A percentile compares a stretch with the other conserved stretches of the same genome.
Conservation (phyloP, 2,113 vertebrate species). For the Chelonoidis abingdonii region DNA sequence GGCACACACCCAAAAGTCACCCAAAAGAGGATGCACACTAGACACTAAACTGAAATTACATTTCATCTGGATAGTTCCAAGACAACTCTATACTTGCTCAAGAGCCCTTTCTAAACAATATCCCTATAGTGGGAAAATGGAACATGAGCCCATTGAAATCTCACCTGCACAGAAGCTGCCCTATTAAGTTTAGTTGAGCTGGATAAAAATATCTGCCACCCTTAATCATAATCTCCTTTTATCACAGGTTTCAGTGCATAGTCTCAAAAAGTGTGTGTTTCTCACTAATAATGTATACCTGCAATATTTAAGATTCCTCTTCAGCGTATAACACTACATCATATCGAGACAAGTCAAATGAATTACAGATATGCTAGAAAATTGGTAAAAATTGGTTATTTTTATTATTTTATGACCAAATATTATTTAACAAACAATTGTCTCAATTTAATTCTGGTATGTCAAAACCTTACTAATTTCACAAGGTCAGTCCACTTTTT, state of each 20-base stretch:
- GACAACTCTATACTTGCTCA: background rate
- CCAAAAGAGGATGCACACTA: background rate
- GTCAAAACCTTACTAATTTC: background rate
- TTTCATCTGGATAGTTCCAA: background rate
- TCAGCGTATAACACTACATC: background rate
- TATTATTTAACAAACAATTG: background rate
- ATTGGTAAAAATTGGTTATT: background rate
- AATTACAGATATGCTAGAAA: background rate
- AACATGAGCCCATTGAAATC: background rate
- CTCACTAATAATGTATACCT: too few relatives aligned
- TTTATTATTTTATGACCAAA: background rate
- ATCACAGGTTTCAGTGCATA: background rate
- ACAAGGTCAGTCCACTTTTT: background rate
- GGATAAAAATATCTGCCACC: background rate
- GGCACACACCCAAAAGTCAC: background rate
- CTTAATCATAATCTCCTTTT: background rate
- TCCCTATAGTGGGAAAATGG: background rate
- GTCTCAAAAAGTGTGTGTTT: background rate
- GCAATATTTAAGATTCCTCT: background rate
- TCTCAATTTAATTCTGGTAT: background rate
- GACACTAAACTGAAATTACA: background rate
- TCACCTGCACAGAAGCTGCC: background rate
- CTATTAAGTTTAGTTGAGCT: background rate
- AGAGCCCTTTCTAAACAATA: fast-evolving
- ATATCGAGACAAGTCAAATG: background rate